Evolutionary conservation across 2,113 vertebrate species (phyloP).

Genomic region (Phaethon lepturus): DNA sequence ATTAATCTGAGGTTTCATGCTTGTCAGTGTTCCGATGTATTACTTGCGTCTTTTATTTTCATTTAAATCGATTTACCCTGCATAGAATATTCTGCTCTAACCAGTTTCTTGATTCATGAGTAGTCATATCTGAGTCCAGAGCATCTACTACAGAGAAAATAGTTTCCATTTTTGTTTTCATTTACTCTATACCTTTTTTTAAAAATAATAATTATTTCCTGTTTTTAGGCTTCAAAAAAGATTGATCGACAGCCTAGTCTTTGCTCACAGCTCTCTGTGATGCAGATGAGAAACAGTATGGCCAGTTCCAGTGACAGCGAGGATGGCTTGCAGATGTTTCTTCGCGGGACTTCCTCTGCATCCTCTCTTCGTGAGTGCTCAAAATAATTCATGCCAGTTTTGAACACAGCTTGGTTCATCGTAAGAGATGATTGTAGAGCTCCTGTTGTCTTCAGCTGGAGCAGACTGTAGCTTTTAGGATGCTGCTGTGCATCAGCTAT

Average conservation of each 20-base stretch:
- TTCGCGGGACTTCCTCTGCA: constrained; percentile 85
- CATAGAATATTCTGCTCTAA: not conserved
- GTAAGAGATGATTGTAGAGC: not conserved
- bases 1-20: not conserved
- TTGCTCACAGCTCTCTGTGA: constrained; percentile 95
- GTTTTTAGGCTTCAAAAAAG: constrained; percentile 86
- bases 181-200: not conserved
- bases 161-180: not conserved
- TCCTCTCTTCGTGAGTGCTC: constrained; percentile 90
- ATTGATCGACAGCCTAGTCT: constrained; percentile 91
- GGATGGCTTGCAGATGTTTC: constrained; percentile 93
- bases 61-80: not conserved
- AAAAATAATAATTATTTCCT: not conserved
- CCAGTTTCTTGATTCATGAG: not conserved
- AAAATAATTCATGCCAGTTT: not conserved
- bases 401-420: not conserved
- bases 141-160: not conserved
- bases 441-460: not conserved
- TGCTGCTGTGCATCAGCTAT: not conserved
- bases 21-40: not conserved
- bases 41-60: not conserved
- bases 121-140: not conserved
- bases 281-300: constrained; percentile 98
- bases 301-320: constrained; percentile 93
- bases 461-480: not conserved